phyloP scores from a whole-genome alignment of 2,888 invertebrate genomes.

The Cetonia aurata region DNA sequence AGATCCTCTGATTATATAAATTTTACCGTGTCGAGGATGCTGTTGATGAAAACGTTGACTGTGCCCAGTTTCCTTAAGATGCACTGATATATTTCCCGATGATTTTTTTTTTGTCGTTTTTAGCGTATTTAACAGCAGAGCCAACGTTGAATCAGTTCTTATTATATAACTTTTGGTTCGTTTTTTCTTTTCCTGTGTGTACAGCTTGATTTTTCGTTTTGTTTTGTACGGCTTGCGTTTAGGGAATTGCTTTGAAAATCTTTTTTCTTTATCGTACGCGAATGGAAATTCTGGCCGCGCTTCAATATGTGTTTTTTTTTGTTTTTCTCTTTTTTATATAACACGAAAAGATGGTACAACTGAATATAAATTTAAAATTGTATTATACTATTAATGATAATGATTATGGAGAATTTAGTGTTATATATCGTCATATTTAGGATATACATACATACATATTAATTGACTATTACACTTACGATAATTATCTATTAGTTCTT shows the following conservation, averaged over 20 bases:
- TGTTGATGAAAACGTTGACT: conserved; percentile 26
- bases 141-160: no score
- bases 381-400: neutral
- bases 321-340: neutral
- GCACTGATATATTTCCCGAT: conserved; percentile 21
- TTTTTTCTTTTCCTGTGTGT: no score
- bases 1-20: no score
- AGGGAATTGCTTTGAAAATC: no score
- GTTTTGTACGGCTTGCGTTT: neutral
- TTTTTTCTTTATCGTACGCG: neutral
- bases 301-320: neutral
- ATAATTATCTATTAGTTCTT: neutral
- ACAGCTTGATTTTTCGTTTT: neutral
- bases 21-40: no score
- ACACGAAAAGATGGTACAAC: conserved; percentile 9
- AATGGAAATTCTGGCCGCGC: neutral
- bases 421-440: no score
- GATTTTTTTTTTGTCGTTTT: neutral
- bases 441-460: neutral
- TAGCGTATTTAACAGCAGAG: no score
- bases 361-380: neutral
- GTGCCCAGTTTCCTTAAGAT: conserved; percentile 17
- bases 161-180: neutral
- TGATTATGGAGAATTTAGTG: no score
- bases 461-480: no score